Conservation (phyloP, 1,140 invertebrate species). For the Apis dorsata region DNA sequence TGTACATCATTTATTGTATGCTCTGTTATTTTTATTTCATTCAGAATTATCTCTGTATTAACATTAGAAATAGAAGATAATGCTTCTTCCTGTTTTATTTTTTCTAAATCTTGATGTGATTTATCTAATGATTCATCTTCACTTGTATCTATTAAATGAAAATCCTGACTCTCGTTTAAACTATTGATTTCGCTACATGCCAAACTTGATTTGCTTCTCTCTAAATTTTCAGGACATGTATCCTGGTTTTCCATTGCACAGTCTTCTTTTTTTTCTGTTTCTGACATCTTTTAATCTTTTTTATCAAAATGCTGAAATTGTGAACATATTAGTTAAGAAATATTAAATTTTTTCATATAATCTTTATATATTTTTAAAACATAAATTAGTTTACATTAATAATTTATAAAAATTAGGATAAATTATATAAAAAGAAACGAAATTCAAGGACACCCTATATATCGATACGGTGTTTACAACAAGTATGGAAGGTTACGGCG, state of each 20-base stretch:
- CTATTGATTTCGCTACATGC: background rate
- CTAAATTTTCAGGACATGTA: slow-evolving; percentile 35
- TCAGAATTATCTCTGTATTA: background rate
- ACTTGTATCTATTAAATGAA: slow-evolving; percentile 61
- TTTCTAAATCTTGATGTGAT: background rate
- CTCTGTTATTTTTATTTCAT: background rate
- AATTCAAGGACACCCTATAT: slow-evolving; percentile 37
- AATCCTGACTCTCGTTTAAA: slow-evolving; percentile 70
- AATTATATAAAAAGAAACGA: background rate
- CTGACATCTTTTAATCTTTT: slow-evolving; percentile 44
- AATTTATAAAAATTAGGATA: background rate
- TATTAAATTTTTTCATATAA: background rate
- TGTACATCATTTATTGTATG: background rate
- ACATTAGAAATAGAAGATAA: background rate
- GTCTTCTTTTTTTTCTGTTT: slow-evolving; percentile 24
- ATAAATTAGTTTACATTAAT: background rate
- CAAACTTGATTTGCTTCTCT: background rate
- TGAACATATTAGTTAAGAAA: background rate
- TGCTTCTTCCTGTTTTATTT: background rate
- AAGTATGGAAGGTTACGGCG: slow-evolving; percentile 58
- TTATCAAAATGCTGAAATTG: slow-evolving; percentile 4
- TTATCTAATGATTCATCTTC: slow-evolving; percentile 29
- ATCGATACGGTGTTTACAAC: slow-evolving; percentile 51
- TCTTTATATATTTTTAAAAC: background rate
- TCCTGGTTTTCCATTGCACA: slow-evolving; percentile 45